phyloP scores from a whole-genome alignment of 2,797 vertebrate genomes.

The Semotilus atromaculatus region DNA sequence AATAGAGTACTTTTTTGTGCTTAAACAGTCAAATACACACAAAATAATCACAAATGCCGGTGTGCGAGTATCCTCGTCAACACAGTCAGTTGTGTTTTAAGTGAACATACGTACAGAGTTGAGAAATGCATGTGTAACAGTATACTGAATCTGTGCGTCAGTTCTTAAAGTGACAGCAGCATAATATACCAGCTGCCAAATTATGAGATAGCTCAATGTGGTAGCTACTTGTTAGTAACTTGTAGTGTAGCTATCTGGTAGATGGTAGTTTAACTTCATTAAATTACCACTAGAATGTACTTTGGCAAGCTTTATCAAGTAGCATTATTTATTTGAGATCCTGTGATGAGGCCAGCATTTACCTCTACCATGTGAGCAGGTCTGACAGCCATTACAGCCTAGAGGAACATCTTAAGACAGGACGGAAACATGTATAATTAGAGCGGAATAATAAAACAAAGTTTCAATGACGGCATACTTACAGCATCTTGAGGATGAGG shows the following conservation, averaged over 20 bases:
- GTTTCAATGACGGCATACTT: conserved; percentile 72
- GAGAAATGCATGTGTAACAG: no score
- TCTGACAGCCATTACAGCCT: not conserved
- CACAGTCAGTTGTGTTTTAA: no score
- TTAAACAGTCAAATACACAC: no score
- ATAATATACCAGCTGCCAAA: no score
- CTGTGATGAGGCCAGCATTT: not conserved
- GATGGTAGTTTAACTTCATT: not conserved
- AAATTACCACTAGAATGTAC: not conserved
- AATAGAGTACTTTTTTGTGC: no score
- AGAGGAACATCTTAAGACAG: not conserved
- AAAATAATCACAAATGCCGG: no score
- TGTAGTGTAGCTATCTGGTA: not conserved
- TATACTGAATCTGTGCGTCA: no score
- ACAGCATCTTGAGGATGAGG: conserved; percentile 99
- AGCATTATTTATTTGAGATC: not conserved
- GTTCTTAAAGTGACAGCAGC: no score
- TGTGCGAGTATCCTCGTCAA: no score
- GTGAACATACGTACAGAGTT: no score
- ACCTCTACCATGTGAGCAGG: not conserved
- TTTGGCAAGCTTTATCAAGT: not conserved
- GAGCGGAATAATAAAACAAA: not conserved
- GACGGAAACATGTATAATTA: not conserved
- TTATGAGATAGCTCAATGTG: not conserved
- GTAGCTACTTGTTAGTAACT: not conserved